Evolutionary conservation across 2,888 invertebrate species (phyloP).

Genomic region (Incurvaria masculella): DNA sequence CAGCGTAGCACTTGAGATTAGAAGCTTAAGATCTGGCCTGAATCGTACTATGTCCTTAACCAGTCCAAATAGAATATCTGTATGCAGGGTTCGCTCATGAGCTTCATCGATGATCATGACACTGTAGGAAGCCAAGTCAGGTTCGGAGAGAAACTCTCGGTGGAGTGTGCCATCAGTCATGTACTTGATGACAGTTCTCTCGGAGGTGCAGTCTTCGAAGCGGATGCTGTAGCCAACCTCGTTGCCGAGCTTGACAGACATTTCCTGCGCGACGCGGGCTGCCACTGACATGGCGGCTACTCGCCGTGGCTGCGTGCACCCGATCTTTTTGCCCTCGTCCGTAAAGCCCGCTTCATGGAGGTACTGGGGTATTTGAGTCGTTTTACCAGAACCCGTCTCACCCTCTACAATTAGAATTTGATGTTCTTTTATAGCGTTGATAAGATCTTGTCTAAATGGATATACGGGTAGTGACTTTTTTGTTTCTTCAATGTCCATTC

Average conservation of each 20-base stretch:
- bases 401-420: constrained; percentile 95
- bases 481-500: constrained; percentile 85
- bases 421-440: constrained; percentile 86
- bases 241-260: constrained; percentile 93
- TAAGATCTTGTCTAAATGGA: constrained; percentile 85
- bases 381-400: constrained; percentile 98
- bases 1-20: constrained; percentile 97
- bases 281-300: constrained; percentile 99
- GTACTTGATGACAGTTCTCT: constrained; percentile 94
- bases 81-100: constrained; percentile 97
- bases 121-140: constrained; percentile 93
- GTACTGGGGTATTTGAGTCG: constrained; percentile 98
- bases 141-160: constrained; percentile 95
- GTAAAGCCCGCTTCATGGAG: constrained; percentile 92
- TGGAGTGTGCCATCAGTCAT: constrained; percentile 99
- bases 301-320: constrained; percentile 95
- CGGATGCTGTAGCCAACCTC: constrained; percentile 90
- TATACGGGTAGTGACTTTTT: constrained; percentile 91
- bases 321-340: constrained; percentile 81
- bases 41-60: constrained; percentile 95
- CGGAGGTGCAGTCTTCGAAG: constrained; percentile 99
- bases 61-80: constrained; percentile 96
- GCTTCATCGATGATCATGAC: constrained; percentile 99
- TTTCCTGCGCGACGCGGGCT: constrained; percentile 96
- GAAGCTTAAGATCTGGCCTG: constrained; percentile 88